phyloP scores from a whole-genome alignment of 2,113 vertebrate species.

The Puntigrus tetrazona region DNA sequence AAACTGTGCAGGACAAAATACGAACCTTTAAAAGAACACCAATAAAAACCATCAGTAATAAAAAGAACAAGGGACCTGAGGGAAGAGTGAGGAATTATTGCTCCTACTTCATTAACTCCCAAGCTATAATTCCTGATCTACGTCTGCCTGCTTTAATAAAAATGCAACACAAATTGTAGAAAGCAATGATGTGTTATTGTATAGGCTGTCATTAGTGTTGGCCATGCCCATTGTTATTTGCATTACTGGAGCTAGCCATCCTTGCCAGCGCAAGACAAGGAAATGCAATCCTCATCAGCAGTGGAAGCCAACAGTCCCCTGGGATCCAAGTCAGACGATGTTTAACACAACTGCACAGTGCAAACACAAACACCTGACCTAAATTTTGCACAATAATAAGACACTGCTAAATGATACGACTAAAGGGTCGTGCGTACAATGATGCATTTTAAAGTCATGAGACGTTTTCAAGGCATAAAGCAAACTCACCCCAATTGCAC shows the following conservation, averaged over 20 bases:
- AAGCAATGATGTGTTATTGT: slow-evolving; percentile 6
- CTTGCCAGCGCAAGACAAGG: slow-evolving; percentile 35
- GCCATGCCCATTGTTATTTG: not conserved
- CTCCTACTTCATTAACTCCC: slow-evolving; percentile 5
- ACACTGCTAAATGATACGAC: slow-evolving; percentile 18
- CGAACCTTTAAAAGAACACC: not conserved
- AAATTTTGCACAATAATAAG: slow-evolving; percentile 44
- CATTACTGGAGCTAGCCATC: not conserved
- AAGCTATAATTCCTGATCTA: not conserved
- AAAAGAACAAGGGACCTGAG: not conserved
- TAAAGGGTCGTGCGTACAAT: slow-evolving; percentile 11
- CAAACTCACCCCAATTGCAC: not conserved
- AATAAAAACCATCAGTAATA: not conserved
- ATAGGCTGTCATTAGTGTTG: not conserved
- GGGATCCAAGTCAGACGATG: slow-evolving; percentile 41
- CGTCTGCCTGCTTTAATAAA: not conserved
- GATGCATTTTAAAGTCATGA: not conserved
- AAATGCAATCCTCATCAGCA: slow-evolving; percentile 52
- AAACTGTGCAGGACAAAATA: slow-evolving; percentile 1
- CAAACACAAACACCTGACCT: slow-evolving; percentile 47
- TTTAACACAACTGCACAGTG: slow-evolving; percentile 49
- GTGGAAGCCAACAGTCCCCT: slow-evolving; percentile 42
- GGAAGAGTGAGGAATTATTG: not conserved
- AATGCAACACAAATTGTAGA: not conserved
- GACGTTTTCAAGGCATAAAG: not conserved